A percentile compares a stretch with the other conserved stretches of the same genome.
These are phyloP conservation scores for Eurystomus glaucurus DNA, from an alignment of 2,797 vertebrate genomes.

Conservation along the genomic window DNA sequence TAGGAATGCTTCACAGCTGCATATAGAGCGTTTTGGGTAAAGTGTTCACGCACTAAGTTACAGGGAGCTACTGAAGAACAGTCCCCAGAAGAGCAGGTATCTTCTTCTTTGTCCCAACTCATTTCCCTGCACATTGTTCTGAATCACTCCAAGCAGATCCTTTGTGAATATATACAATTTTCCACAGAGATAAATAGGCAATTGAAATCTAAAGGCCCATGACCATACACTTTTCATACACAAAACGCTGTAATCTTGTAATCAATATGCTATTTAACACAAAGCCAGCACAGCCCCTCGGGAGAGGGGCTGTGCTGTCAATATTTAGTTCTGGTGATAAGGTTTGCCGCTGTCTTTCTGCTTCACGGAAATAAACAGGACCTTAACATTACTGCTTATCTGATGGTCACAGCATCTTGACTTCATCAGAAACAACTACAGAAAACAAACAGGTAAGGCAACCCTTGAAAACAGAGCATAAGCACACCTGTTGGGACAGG, in stretches of 20 bases:
- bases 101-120: not conserved
- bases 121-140: not conserved
- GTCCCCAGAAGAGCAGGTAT: not conserved
- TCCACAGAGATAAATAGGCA: conserved; percentile 46
- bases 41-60: fast-evolving
- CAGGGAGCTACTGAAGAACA: not conserved
- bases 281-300: not conserved
- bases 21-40: fast-evolving
- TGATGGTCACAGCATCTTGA: not conserved
- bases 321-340: not conserved
- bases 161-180: not conserved
- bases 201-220: conserved; percentile 51
- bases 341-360: conserved; percentile 1
- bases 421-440: not conserved
- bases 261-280: conserved; percentile 70
- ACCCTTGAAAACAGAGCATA: not conserved
- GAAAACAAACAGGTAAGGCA: not conserved
- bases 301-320: not conserved
- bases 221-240: conserved; percentile 14
- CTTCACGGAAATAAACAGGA: not conserved
- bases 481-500: not conserved
- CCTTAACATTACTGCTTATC: not conserved
- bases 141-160: not conserved
- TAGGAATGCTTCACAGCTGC: not conserved
- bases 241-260: conserved; percentile 59